Evolutionary conservation across 2,113 vertebrate species (phyloP).

Genomic region (Marmota flaviventris): DNA sequence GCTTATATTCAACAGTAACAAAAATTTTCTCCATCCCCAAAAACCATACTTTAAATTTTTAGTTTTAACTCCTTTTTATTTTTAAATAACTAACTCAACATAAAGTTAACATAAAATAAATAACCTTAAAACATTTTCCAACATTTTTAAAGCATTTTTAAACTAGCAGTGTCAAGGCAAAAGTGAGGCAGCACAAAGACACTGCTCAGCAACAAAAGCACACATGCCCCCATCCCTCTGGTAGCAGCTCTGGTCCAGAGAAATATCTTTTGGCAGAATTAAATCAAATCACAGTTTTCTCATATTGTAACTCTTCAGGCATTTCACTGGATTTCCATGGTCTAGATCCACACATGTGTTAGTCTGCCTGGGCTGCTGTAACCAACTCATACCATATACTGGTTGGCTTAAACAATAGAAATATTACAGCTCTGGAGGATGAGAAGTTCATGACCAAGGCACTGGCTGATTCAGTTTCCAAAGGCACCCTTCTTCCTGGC

Average conservation of each 20-base stretch:
- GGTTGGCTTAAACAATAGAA: background rate
- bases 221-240: background rate
- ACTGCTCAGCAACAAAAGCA: too few species aligned
- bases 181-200: background rate
- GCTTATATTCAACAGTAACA: background rate
- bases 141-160: background rate
- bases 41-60: background rate
- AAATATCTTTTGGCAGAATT: background rate
- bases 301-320: too few species aligned
- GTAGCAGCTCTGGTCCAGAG: background rate
- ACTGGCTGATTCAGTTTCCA: background rate
- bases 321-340: background rate
- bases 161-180: background rate
- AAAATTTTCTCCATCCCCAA: background rate
- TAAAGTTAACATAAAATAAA: background rate
- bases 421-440: background rate
- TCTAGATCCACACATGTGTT: background rate
- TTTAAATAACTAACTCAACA: background rate
- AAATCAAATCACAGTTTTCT: background rate
- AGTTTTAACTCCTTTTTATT: background rate
- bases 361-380: background rate
- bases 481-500: background rate
- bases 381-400: background rate
- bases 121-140: background rate
- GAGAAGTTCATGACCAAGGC: background rate